Evolutionary conservation across 2,797 vertebrate species (phyloP).

Genomic region (Aplochiton taeniatus): DNA sequence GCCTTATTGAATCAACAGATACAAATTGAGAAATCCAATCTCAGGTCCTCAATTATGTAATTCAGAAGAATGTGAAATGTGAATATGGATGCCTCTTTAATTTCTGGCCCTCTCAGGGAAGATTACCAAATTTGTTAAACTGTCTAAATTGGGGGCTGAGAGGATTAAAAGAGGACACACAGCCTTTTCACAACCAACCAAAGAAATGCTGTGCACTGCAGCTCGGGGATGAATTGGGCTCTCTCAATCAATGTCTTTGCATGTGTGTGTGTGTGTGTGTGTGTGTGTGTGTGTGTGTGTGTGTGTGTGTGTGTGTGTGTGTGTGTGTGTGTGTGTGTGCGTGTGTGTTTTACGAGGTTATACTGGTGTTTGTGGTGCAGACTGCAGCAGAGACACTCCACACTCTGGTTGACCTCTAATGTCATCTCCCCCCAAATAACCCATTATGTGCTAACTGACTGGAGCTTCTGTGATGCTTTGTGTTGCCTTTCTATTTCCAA

Average conservation of each 20-base stretch:
- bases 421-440: constrained; percentile 50
- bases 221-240: constrained; percentile 1
- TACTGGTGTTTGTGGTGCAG: background rate
- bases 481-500: constrained; percentile 52
- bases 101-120: constrained; percentile 49
- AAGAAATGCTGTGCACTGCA: constrained; percentile 36
- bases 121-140: constrained; percentile 67
- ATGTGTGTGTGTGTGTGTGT: constrained; percentile 23
- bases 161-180: constrained; percentile 52
- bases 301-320: constrained; percentile 28
- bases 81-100: constrained; percentile 65
- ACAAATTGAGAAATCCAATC: constrained; percentile 84
- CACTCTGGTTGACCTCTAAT: constrained; percentile 48
- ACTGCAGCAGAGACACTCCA: constrained; percentile 25
- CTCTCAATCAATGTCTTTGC: constrained; percentile 55
- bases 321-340: constrained; percentile 32
- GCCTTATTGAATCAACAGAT: constrained; percentile 86
- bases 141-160: constrained; percentile 65
- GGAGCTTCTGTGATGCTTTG: constrained; percentile 39
- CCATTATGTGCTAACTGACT: constrained; percentile 45
- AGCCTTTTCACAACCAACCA: constrained; percentile 57
- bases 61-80: constrained; percentile 70
- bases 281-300: constrained; percentile 36
- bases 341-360: constrained; percentile 37
- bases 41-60: constrained; percentile 82